Evolutionary conservation across 2,113 vertebrate genomes (phyloP).

Genomic region (Nymphicus hollandicus): DNA sequence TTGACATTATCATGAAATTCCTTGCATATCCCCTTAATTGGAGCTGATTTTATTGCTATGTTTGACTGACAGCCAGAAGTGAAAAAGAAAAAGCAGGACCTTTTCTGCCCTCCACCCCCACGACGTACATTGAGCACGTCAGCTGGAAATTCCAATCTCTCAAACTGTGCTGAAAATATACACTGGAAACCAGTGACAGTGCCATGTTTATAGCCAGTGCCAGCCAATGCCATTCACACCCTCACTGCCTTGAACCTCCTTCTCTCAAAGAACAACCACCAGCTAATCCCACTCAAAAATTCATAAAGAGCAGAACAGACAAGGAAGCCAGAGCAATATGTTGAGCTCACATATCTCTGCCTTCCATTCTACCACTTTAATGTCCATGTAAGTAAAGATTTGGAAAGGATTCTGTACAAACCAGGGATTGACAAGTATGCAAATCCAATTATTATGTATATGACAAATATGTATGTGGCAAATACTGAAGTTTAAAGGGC

Average conservation of each 20-base stretch:
- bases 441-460: background rate
- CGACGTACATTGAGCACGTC: background rate
- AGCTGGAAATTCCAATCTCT: conserved; percentile 34
- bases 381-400: background rate
- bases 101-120: background rate
- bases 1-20: conserved; percentile 56
- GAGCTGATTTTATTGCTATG: conserved; percentile 57
- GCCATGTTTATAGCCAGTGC: conserved; percentile 30
- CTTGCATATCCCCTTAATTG: conserved; percentile 60
- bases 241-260: background rate
- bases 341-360: background rate
- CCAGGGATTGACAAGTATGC: background rate
- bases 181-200: background rate
- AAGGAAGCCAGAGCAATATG: background rate
- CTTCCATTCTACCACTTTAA: background rate
- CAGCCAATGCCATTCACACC: conserved; percentile 35
- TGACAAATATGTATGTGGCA: background rate
- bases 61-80: conserved; percentile 60
- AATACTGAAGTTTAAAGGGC: background rate
- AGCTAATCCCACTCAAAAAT: background rate
- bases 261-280: background rate
- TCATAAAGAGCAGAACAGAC: background rate
- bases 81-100: conserved; percentile 28
- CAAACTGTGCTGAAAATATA: background rate
- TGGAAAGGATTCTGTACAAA: background rate